Percentiles rank a stretch among this genome's conserved stretches.
Evolutionary conservation across 2,113 vertebrate genomes (phyloP).

Genomic region (Rhinichthys klamathensis): DNA sequence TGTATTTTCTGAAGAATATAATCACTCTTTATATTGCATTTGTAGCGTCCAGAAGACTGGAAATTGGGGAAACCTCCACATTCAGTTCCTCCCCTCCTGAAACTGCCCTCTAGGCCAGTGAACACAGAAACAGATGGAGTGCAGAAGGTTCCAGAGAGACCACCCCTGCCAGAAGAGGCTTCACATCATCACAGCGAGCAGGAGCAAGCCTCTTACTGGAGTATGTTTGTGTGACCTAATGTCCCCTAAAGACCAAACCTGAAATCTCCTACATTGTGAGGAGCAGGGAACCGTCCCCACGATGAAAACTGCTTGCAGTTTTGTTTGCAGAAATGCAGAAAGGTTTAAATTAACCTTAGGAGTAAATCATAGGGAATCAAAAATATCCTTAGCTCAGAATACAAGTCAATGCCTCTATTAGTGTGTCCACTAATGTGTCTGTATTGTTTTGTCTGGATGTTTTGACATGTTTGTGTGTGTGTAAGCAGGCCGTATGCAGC

Average conservation of each 20-base stretch:
- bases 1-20: not conserved
- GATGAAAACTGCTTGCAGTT: not conserved
- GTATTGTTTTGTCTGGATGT: constrained; percentile 15
- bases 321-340: no score
- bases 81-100: constrained; percentile 55
- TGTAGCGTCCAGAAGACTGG: constrained; percentile 72
- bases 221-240: constrained; percentile 41
- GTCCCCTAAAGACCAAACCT: not conserved
- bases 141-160: constrained; percentile 60
- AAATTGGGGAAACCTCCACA: constrained; percentile 70
- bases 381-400: not conserved
- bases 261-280: not conserved
- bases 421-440: constrained; percentile 6
- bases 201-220: constrained; percentile 46
- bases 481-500: constrained; percentile 80
- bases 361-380: not conserved
- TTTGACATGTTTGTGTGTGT: constrained; percentile 32
- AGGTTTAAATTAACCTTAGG: no score
- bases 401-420: not conserved
- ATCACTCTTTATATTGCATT: not conserved
- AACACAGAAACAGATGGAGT: constrained; percentile 60
- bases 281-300: not conserved
- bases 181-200: constrained; percentile 39
- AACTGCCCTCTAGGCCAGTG: constrained; percentile 63
- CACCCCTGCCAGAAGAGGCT: constrained; percentile 40